phyloP scores from a whole-genome alignment of 2,888 invertebrate species.

The Tigriopus californicus region DNA sequence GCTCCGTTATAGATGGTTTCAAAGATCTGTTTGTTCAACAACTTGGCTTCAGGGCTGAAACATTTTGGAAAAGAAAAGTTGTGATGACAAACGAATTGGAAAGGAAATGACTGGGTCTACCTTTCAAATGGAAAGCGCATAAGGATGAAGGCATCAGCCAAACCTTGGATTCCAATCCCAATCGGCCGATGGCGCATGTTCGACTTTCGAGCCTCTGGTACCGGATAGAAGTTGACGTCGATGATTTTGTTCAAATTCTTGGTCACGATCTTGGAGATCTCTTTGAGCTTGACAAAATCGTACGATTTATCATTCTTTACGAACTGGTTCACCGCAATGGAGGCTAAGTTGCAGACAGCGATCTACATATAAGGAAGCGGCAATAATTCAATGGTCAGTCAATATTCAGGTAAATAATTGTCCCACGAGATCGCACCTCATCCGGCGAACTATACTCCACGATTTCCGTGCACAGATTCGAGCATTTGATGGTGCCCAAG shows the following conservation, averaged over 20 bases:
- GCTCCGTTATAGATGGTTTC: conserved; percentile 97
- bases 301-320: conserved; percentile 56
- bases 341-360: conserved; percentile 94
- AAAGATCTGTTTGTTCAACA: conserved; percentile 84
- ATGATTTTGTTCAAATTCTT: conserved; percentile 89
- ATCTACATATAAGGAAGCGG: conserved; percentile 30
- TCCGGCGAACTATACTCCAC: conserved; percentile 78
- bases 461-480: conserved; percentile 94
- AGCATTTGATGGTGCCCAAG: conserved; percentile 91
- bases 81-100: too few relatives aligned
- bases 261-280: conserved; percentile 70
- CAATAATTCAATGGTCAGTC: neutral
- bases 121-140: conserved; percentile 62
- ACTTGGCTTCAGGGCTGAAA: conserved; percentile 44
- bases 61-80: neutral
- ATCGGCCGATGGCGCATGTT: conserved; percentile 54
- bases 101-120: neutral
- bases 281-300: conserved; percentile 68
- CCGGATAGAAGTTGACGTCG: conserved; percentile 86
- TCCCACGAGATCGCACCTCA: conserved; percentile 37
- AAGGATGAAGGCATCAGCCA: conserved; percentile 88
- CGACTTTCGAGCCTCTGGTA: conserved; percentile 44
- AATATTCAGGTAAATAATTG: neutral
- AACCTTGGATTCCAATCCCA: conserved; percentile 85
- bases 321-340: conserved; percentile 88